Evolutionary conservation across 2,888 invertebrate genomes (phyloP).

Genomic region (Morpho deidamia): DNA sequence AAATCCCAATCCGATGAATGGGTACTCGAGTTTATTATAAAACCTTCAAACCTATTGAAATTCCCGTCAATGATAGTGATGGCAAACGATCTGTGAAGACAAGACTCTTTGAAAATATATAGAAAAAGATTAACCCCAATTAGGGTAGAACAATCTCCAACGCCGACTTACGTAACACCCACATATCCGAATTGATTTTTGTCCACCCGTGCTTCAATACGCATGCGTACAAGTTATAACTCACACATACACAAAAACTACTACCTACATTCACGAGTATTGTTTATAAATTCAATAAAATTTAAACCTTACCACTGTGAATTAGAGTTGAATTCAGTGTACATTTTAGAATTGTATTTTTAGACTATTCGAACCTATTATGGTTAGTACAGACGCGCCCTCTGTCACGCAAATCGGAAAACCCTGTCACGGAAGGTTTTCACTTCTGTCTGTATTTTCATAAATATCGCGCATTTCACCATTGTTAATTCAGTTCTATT

Average conservation of each 20-base stretch:
- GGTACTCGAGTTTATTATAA: too few species aligned
- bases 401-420: conserved; percentile 70
- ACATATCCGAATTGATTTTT: conserved; percentile 74
- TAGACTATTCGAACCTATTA: conserved; percentile 68
- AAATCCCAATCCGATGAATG: too few species aligned
- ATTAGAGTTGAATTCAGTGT: conserved; percentile 27
- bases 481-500: conserved; percentile 29
- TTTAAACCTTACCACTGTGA: conserved; percentile 18
- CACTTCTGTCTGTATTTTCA: conserved; percentile 57
- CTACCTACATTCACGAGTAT: conserved; percentile 32
- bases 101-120: conserved; percentile 17
- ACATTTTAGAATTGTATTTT: conserved; percentile 51
- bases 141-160: conserved; percentile 47
- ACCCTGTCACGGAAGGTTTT: conserved; percentile 63
- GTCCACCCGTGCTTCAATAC: conserved; percentile 40
- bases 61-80: neutral
- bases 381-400: conserved; percentile 63
- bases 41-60: too few species aligned
- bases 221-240: conserved; percentile 60
- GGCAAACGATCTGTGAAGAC: neutral
- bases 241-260: conserved; percentile 41
- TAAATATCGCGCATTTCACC: conserved; percentile 51
- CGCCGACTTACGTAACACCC: conserved; percentile 69
- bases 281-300: conserved; percentile 27
- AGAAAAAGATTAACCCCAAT: conserved; percentile 47